Evolutionary conservation across 2,888 invertebrate genomes (phyloP).

Genomic region (Rapana venosa): DNA sequence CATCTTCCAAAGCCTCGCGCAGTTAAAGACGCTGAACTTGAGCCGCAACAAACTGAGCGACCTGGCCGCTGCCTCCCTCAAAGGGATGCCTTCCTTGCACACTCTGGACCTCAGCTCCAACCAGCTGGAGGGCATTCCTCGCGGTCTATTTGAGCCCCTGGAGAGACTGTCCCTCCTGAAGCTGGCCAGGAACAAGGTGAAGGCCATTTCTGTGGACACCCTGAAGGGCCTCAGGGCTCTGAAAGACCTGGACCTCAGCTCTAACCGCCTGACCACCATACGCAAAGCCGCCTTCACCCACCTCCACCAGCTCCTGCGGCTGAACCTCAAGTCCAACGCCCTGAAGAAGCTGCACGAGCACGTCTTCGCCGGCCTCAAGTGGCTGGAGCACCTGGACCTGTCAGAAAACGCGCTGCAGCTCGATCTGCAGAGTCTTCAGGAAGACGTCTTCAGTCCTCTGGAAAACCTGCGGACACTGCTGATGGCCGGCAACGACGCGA

Average conservation of each 20-base stretch:
- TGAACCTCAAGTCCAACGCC: background rate
- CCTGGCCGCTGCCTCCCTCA: background rate
- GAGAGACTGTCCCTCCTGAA: background rate
- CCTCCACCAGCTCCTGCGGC: background rate
- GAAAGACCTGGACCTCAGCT: slow-evolving; percentile 10
- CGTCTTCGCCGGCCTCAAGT: slow-evolving; percentile 12
- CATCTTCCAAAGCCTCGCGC: background rate
- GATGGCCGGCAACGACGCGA: background rate
- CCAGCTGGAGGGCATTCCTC: background rate
- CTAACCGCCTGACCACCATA: background rate
- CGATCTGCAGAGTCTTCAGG: background rate
- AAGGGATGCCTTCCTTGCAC: background rate
- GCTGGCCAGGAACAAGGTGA: background rate
- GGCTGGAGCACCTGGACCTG: slow-evolving; percentile 24
- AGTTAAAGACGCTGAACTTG: background rate
- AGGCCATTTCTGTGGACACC: background rate
- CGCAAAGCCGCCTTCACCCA: slow-evolving; percentile 27
- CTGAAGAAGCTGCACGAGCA: slow-evolving; percentile 11
- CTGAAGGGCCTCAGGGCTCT: slow-evolving; percentile 6
- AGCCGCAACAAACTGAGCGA: background rate
- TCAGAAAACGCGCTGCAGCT: slow-evolving; percentile 6
- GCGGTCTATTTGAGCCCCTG: background rate
- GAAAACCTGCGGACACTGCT: background rate
- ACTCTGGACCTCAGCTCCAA: slow-evolving; percentile 15
- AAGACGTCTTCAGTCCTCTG: slow-evolving; percentile 12